A percentile compares a stretch with the other conserved stretches of the same genome.
Conservation (phyloP, 2,797 vertebrate genomes). For the Oophaga sylvatica region DNA sequence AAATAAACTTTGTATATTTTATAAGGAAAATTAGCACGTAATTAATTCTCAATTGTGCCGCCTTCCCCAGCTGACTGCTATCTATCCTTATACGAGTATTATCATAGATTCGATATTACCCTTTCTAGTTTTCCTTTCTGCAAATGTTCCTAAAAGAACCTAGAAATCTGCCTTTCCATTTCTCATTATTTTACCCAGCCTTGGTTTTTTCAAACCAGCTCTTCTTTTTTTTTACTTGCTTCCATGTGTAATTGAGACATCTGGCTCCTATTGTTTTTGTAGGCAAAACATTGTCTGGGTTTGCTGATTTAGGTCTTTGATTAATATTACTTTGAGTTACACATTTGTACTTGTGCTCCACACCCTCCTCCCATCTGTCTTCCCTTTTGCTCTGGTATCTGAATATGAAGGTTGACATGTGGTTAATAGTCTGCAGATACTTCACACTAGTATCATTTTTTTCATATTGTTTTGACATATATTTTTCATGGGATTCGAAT, state of each 20-base stretch:
- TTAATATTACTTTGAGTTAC: slow-evolving; percentile 32
- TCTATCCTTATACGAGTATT: background rate
- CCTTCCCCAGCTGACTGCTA: background rate
- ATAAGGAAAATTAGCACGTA: background rate
- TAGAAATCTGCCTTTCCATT: background rate
- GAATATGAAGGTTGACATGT: slow-evolving; percentile 11
- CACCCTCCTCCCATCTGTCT: slow-evolving; percentile 4
- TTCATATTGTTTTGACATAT: background rate
- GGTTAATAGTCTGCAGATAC: slow-evolving; percentile 11
- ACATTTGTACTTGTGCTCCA: slow-evolving; percentile 19
- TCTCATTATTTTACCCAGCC: slow-evolving; percentile 6
- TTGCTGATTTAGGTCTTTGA: slow-evolving; percentile 24
- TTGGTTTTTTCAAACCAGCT: background rate
- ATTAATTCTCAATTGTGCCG: background rate
- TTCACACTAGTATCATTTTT: background rate
- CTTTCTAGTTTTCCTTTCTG: background rate
- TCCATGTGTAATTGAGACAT: slow-evolving; percentile 22
- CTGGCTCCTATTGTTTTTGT: slow-evolving; percentile 19
- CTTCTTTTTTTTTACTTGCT: background rate
- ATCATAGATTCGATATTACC: background rate
- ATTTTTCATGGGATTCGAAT: background rate
- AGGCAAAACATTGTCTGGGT: slow-evolving; percentile 12
- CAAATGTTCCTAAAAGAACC: too few species aligned
- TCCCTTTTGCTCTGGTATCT: background rate
- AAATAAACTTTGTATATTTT: background rate